These are phyloP conservation scores for Achlya flavicornis DNA, from an alignment of 2,888 invertebrate genomes.

Conservation along the genomic window DNA sequence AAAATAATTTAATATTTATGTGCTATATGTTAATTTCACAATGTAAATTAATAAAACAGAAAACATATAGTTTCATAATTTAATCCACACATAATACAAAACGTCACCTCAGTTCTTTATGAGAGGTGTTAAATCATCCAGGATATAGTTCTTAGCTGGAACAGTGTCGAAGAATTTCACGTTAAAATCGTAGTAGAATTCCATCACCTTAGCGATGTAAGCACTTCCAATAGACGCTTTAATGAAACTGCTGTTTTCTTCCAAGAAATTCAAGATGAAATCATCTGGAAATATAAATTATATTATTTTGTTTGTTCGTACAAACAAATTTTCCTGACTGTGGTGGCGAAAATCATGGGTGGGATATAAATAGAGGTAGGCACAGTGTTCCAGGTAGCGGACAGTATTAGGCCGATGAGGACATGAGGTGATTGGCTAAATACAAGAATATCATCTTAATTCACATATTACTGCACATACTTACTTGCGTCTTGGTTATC, in stretches of 20 bases:
- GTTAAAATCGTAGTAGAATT: constrained; percentile 24
- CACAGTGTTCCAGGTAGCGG: too few species aligned
- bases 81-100: background rate
- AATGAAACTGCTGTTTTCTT: constrained; percentile 8
- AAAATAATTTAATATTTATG: too few species aligned
- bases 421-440: too few species aligned
- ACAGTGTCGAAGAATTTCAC: constrained; percentile 25
- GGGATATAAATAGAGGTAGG: too few species aligned
- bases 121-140: constrained; percentile 33
- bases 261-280: background rate
- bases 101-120: constrained; percentile 9
- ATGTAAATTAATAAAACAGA: too few species aligned
- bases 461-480: background rate
- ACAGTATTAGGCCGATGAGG: too few species aligned
- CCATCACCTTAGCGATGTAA: constrained; percentile 40
- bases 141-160: constrained; percentile 30
- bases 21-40: too few species aligned
- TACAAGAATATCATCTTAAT: too few species aligned
- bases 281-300: background rate
- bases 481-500: constrained; percentile 7
- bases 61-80: too few species aligned
- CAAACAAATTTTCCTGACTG: too few species aligned
- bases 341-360: too few species aligned
- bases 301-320: too few species aligned
- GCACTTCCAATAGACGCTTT: constrained; percentile 27